These are phyloP conservation scores for Melitaea athalia DNA, from an alignment of 2,888 invertebrate species.

Conservation along the genomic window DNA sequence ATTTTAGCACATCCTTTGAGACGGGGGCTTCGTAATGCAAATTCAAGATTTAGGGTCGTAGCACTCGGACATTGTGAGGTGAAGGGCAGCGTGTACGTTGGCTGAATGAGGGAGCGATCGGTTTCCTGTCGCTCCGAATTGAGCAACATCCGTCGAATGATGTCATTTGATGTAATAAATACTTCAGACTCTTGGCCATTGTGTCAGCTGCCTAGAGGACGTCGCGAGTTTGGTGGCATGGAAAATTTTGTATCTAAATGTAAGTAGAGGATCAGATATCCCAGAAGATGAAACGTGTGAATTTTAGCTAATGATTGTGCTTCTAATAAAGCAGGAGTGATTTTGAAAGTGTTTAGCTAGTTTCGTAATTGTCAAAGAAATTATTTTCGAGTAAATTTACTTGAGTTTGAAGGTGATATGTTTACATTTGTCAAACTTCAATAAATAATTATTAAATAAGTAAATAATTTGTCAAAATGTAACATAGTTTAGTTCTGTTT, in stretches of 20 bases:
- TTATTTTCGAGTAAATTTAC: too few species aligned
- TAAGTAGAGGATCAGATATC: too few species aligned
- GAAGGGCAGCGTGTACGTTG: slow-evolving; percentile 50
- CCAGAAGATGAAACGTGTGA: too few species aligned
- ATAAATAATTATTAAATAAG: too few species aligned
- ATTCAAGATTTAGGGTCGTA: slow-evolving; percentile 28
- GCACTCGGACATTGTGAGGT: slow-evolving; percentile 43
- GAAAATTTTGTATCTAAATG: background rate
- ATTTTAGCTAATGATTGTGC: too few species aligned
- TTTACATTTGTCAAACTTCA: too few species aligned
- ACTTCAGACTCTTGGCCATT: slow-evolving; percentile 20
- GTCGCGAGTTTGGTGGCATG: background rate
- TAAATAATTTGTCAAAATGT: too few species aligned
- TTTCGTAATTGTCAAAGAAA: too few species aligned
- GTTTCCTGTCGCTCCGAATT: slow-evolving; percentile 45
- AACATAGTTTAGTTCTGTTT: too few species aligned
- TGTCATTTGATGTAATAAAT: slow-evolving; percentile 35
- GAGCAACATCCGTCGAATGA: slow-evolving; percentile 47
- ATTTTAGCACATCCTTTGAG: slow-evolving; percentile 17
- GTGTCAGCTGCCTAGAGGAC: background rate
- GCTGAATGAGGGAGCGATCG: slow-evolving; percentile 45
- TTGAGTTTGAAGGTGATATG: too few species aligned
- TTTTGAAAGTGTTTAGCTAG: too few species aligned
- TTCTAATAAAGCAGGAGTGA: too few species aligned
- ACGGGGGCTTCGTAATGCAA: slow-evolving; percentile 22